phyloP scores from a whole-genome alignment of 23 tunicate species.

The Clavelina lepadiformis region DNA sequence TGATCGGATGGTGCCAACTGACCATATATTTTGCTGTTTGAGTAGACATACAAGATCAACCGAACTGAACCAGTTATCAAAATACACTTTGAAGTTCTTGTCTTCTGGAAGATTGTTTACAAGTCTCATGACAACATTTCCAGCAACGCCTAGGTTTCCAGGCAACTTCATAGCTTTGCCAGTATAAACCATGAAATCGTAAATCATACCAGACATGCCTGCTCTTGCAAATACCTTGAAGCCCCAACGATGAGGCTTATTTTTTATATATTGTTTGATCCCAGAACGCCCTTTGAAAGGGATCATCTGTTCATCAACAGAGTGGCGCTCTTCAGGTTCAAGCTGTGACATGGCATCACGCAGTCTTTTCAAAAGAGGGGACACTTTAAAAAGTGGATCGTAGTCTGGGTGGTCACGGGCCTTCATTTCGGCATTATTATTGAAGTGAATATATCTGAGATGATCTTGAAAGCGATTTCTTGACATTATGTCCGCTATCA shows the following conservation, averaged over 20 bases:
- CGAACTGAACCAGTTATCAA: slow-evolving; percentile 22
- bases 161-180: slow-evolving; percentile 27
- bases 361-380: slow-evolving; percentile 2
- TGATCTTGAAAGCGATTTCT: slow-evolving; percentile 12
- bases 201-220: slow-evolving; percentile 8
- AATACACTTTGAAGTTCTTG: slow-evolving; percentile 6
- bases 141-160: slow-evolving; percentile 13
- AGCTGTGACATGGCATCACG: slow-evolving; percentile 15
- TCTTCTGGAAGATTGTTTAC: slow-evolving; percentile 11
- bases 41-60: no score
- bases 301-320: slow-evolving; percentile 22
- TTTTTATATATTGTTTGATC: slow-evolving; percentile 16
- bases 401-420: slow-evolving; percentile 10
- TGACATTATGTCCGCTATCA: slow-evolving; percentile 10
- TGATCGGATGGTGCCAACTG: no score
- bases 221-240: slow-evolving; percentile 21
- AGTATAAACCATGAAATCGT: slow-evolving; percentile 6
- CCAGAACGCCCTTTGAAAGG: slow-evolving; percentile 16
- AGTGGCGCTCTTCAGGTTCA: slow-evolving; percentile 7
- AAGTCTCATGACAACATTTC: slow-evolving; percentile 15
- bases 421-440: slow-evolving; percentile 10
- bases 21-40: no score
- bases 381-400: slow-evolving; percentile 26
- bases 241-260: slow-evolving; percentile 17
- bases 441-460: slow-evolving; percentile 5